Base-by-base conservation (phyloP, 2,113 vertebrate species). In the Megaceryle torquata region DNA sequence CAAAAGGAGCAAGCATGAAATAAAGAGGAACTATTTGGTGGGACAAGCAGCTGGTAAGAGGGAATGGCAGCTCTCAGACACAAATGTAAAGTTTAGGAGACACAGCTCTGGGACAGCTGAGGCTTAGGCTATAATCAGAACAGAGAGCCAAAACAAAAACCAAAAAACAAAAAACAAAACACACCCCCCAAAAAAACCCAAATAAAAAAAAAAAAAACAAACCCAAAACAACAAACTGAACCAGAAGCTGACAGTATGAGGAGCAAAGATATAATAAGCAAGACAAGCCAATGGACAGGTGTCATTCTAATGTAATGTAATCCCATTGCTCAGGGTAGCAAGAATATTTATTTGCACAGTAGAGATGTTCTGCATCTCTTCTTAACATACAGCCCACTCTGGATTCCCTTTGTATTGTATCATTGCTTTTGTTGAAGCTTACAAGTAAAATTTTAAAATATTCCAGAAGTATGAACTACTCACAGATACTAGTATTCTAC, bases 41-140 rank as follows among this genome's bases (percentile, higher is more conserved):
- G 76, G 57, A 53, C 82, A 91, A 97, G 68, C 94, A 95, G 68
- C 91, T 96, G 94, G 39, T 51, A 68, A 82, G 51, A 80, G 37
- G 60, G 51, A 91, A 86, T 26, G 54, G 43, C 35, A 95, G 71
- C 63, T 85, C 81, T 89, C 56, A 81, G 37, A 33, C 82, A 93
- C 56, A 74, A 87, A 82, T 69, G 88, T 51, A 56, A 88, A 19
- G 15, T 89, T 68, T 92, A 48, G 22, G 57, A 78, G 31, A 87
- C 56, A n/a, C 75, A 80, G 63, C 44, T 89, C 43, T 51, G 68
- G 64, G 60, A 93, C 93, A 95, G 93, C 90, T 96, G 96, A 56
- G 21, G 39, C 69, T 78, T 43, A 81, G 63, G 70, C 64, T 94
- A 85, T 72, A 89, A 76, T 65, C 48, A 56, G 54, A 87, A 77